Evolutionary conservation across 2,113 vertebrate genomes (phyloP), one percentile per base, ranked within the genome.

Genomic region (Nanorana parkeri): DNA sequence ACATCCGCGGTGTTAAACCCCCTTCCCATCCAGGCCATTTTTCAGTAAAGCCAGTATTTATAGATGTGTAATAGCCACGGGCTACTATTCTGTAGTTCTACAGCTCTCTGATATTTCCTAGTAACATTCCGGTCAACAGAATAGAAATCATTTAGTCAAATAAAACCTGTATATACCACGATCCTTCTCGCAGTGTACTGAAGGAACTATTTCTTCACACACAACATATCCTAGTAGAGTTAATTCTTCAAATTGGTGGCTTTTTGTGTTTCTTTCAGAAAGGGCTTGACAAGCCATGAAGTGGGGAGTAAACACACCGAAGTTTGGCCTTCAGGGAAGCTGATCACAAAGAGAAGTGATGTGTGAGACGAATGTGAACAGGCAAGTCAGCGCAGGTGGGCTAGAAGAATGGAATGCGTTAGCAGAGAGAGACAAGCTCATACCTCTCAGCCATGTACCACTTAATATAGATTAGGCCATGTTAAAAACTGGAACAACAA

Each of bases 301-400:
- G 32, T 69, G 29, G 21, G 52, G 17, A 67, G 23, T 17, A 72
- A 64, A 58, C n/a, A 74, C 8, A 29, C 20, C 51, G 23, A 23
- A 24, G 51, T 36, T 56, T 81, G 71, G 61, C 80, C 80, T 81
- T 56, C 24, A 67, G 80, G 64, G n/a, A 67, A 65, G 24, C 19
- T 6, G 24, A 51, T 80, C 78, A 20, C 64, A 51, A 47, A n/a
- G 29, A 72, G 28, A 66, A 52, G 54, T 74, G 65, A 65, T 73
- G 21, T n/a, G 41, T 54, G 60, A 81, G 47, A 24, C 17, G 24
- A 72, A 80, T 73, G 5, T 52, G 29, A 7, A 47, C 72, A 76
- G 80, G 54, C 80, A 76, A 76, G 71, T 60, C 51, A 58, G 63
- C 8, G 54, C 80, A 76, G 26, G 61, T 66, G 69, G 71, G 69